These are phyloP conservation scores for Petrocephalus zakoni DNA, from an alignment of 2,113 vertebrate genomes.

Conservation along the genomic window DNA sequence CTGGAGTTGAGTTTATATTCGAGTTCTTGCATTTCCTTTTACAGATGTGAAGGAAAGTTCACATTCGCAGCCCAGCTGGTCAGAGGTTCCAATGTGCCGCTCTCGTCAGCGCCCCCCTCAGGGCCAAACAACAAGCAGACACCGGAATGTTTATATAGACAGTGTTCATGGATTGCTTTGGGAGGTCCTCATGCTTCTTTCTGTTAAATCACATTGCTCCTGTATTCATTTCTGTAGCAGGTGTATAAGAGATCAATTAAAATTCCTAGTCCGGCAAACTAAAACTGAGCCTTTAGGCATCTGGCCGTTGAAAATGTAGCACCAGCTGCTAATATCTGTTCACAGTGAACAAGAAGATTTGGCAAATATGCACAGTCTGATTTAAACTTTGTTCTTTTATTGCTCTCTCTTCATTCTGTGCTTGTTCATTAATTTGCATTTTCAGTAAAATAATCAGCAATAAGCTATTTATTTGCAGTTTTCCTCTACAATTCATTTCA, in stretches of 20 bases:
- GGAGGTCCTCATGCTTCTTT: not conserved
- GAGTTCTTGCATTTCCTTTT: not conserved
- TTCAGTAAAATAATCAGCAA: not conserved
- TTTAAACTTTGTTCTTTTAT: not conserved
- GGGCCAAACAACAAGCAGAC: not conserved
- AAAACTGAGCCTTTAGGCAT: not conserved
- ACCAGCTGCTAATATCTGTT: not conserved
- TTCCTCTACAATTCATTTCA: not conserved
- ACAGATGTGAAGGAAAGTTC: not conserved
- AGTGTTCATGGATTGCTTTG: not conserved
- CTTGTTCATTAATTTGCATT: not conserved
- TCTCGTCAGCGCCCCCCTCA: not conserved
- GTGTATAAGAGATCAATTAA: not conserved
- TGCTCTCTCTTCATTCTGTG: not conserved
- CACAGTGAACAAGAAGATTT: not conserved
- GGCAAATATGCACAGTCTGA: not conserved
- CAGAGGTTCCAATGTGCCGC: no score
- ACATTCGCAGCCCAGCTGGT: not conserved
- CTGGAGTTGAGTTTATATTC: not conserved
- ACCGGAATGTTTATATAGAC: not conserved
- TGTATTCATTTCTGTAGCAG: not conserved
- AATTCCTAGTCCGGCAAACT: not conserved
- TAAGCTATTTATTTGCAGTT: not conserved
- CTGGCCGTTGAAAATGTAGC: not conserved
- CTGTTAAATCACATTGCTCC: not conserved